Percentiles rank a stretch among this genome's conserved stretches.
phyloP scores from a whole-genome alignment of 1,140 invertebrate genomes.

The Drosophila subobscura region DNA sequence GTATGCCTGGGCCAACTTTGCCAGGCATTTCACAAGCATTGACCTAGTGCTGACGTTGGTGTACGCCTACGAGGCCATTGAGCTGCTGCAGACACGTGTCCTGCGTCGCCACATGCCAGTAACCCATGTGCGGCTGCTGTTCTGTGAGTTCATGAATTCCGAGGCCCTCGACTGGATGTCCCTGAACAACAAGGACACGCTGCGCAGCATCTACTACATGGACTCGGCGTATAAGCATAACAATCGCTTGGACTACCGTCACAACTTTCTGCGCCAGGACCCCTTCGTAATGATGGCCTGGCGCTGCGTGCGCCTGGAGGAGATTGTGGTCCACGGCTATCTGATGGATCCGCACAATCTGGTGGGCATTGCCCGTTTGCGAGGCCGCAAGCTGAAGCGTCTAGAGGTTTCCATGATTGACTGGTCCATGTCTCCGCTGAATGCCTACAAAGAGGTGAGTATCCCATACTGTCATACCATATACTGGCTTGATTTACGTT shows the following conservation, averaged over 20 bases:
- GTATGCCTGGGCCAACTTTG: constrained; percentile 87
- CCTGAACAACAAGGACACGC: constrained; percentile 86
- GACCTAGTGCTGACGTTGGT: constrained; percentile 89
- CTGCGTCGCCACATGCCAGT: constrained; percentile 89
- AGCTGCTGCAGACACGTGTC: constrained; percentile 86
- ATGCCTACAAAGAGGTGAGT: constrained; percentile 74
- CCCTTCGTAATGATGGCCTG: constrained; percentile 91
- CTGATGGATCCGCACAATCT: constrained; percentile 85
- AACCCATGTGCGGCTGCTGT: constrained; percentile 89
- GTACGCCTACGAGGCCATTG: constrained; percentile 89
- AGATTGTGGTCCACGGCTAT: constrained; percentile 87
- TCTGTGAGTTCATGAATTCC: constrained; percentile 88
- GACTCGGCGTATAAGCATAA: constrained; percentile 86
- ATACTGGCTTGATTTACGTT: no score
- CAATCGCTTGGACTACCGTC: constrained; percentile 64
- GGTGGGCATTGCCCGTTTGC: constrained; percentile 88
- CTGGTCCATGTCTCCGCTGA: constrained; percentile 63
- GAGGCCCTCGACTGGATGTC: constrained; percentile 85
- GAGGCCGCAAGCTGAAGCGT: constrained; percentile 86
- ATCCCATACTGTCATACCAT: background rate
- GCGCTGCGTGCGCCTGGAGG: constrained; percentile 88
- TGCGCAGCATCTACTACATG: constrained; percentile 89
- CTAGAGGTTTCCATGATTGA: constrained; percentile 87
- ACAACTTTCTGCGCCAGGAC: constrained; percentile 84
- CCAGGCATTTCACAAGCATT: constrained; percentile 85